Percentiles rank a stretch among this genome's conserved stretches.
These are phyloP conservation scores for Lamellibrachia luymesi DNA, from an alignment of 1,140 invertebrate species.

Conservation along the genomic window DNA sequence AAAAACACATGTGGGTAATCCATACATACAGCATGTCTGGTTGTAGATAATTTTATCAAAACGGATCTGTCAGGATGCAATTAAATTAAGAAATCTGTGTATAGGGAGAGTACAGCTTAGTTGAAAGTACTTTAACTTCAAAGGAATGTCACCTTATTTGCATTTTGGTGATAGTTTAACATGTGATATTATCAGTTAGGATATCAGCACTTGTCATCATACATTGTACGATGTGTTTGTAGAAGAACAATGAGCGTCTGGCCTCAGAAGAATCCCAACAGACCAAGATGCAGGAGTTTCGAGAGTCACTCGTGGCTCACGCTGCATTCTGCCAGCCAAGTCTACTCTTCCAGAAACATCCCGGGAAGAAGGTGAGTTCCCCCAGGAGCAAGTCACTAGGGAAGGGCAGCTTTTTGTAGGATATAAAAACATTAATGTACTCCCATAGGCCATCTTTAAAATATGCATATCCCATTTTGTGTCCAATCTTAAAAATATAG, in stretches of 20 bases:
- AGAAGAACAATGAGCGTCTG: constrained; percentile 41
- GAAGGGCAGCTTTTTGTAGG: neutral
- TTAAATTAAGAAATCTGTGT: neutral
- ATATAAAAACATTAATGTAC: too few relatives aligned
- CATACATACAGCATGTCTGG: too few relatives aligned
- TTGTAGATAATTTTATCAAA: neutral
- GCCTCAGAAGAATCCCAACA: constrained; percentile 37
- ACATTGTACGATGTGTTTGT: constrained; percentile 13
- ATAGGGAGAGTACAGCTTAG: too few relatives aligned
- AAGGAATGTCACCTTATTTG: neutral
- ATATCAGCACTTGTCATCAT: neutral
- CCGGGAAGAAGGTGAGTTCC: constrained; percentile 37
- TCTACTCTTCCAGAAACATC: constrained; percentile 43
- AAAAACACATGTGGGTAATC: too few relatives aligned
- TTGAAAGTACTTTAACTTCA: neutral
- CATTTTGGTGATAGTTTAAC: neutral
- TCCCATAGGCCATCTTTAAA: too few relatives aligned
- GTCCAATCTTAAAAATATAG: too few relatives aligned
- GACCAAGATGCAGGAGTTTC: constrained; percentile 42
- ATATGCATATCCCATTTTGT: too few relatives aligned
- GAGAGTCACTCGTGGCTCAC: constrained; percentile 44
- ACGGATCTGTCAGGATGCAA: neutral
- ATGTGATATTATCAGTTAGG: neutral
- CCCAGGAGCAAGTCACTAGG: constrained; percentile 21
- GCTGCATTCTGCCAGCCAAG: constrained; percentile 35